These are phyloP conservation scores for Elgaria multicarinata DNA, from an alignment of 2,113 vertebrate genomes.

Conservation along the genomic window DNA sequence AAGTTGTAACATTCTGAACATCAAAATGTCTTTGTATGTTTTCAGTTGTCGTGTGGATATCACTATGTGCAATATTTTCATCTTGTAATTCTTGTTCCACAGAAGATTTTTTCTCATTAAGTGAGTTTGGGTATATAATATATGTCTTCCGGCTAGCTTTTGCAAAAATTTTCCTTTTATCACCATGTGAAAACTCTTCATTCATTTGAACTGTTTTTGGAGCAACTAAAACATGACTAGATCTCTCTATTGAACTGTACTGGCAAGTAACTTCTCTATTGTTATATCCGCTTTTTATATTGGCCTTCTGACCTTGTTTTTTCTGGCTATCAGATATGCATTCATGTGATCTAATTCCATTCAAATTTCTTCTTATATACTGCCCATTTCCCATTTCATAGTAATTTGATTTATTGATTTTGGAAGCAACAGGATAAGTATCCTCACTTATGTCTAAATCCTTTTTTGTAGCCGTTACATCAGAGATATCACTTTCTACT, in stretches of 20 bases:
- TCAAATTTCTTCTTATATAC: conserved; percentile 21
- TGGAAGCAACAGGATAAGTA: conserved; percentile 51
- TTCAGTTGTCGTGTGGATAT: conserved; percentile 9
- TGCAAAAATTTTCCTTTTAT: conserved; percentile 49
- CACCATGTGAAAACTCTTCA: conserved; percentile 21
- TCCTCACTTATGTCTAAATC: conserved; percentile 45
- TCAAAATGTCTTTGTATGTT: background rate
- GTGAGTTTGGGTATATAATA: conserved; percentile 35
- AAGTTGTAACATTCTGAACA: conserved; percentile 22
- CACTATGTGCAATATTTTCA: background rate
- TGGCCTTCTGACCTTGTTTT: conserved; percentile 51
- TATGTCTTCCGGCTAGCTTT: conserved; percentile 28
- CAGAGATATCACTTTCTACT: conserved; percentile 34
- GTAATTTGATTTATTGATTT: conserved; percentile 42
- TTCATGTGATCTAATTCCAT: conserved; percentile 38
- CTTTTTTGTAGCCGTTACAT: conserved; percentile 22
- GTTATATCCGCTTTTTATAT: background rate
- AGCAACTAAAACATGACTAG: conserved; percentile 17
- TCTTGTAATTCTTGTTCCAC: conserved; percentile 48
- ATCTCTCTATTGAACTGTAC: conserved; percentile 21
- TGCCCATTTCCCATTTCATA: conserved; percentile 4
- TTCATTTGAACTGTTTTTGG: conserved; percentile 31
- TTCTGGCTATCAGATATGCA: conserved; percentile 22
- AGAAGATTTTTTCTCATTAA: background rate
- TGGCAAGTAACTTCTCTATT: conserved; percentile 21